phyloP scores from a whole-genome alignment of 1,140 invertebrate genomes.

The Drosophila melanica region DNA sequence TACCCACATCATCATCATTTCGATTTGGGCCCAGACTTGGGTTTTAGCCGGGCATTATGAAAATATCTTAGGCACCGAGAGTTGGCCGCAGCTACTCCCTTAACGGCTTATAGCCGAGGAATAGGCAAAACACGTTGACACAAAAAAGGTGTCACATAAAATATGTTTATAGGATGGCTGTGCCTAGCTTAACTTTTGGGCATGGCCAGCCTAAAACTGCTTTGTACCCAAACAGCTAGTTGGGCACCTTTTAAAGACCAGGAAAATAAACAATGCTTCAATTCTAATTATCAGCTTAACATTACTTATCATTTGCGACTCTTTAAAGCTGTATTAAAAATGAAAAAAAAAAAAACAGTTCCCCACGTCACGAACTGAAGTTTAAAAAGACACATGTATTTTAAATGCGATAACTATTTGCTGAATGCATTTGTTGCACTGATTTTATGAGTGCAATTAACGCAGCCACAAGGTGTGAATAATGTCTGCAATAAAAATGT shows the following conservation, averaged over 20 bases:
- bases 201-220: too few species aligned
- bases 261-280: too few species aligned
- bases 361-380: slow-evolving; percentile 9
- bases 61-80: slow-evolving; percentile 53
- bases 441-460: slow-evolving; percentile 57
- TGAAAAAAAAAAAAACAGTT: neutral
- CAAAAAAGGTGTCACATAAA: slow-evolving; percentile 71
- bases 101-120: slow-evolving; percentile 60
- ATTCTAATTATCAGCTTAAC: too few species aligned
- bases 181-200: slow-evolving; percentile 8
- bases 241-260: too few species aligned
- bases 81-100: slow-evolving; percentile 37
- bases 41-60: slow-evolving; percentile 42
- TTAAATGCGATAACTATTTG: slow-evolving; percentile 56
- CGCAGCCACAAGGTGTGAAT: slow-evolving; percentile 51
- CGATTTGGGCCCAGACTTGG: slow-evolving; percentile 26
- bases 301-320: neutral
- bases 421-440: slow-evolving; percentile 52
- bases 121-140: slow-evolving; percentile 73
- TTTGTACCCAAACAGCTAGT: too few species aligned
- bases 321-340: slow-evolving; percentile 21
- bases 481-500: slow-evolving; percentile 38
- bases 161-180: slow-evolving; percentile 62
- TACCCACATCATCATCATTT: slow-evolving; percentile 60
- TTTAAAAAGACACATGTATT: slow-evolving; percentile 41